Evolutionary conservation across 2,888 invertebrate genomes (phyloP), one percentile per base, ranked within the genome.

Genomic region (Patella depressa): DNA sequence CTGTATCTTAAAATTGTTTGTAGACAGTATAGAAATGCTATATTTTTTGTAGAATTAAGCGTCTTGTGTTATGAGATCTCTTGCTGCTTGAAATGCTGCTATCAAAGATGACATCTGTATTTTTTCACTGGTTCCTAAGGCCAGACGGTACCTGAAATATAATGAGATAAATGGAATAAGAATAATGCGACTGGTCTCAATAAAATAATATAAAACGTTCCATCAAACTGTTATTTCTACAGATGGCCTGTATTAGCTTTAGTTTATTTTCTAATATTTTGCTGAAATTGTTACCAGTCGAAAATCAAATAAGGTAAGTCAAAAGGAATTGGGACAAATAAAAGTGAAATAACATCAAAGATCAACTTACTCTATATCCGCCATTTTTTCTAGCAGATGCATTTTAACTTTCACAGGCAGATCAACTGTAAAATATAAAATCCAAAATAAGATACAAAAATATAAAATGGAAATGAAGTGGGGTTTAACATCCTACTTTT

Each of bases 91-190:
- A 92, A 98, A 98, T 9, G 96, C 95, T n/a, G 97, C 94, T 74
- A 99, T 94, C 75, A 99, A 93, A 0, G 97, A 95, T 77, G 96
- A 95, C 19, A 98, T 93, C 92, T 99, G 98, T 72, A 98, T 94
- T 84, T 95, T 95, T 92, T 99, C 99, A 89, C 94, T 96, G 81
- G 97, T 95, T 53, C 99, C 99, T 81, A 94, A 93, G 0, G 97
- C 93, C 55, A 99, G 93, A 57, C 97, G 94, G 89, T 95, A 94
- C 81, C 92, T 92, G 85, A 45, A 88, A 87, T 55, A 71, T 55
- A 75, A 19, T 65, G n/a, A 57, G 57, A 3, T 57, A 45, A 9
- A 45, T 45, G 0, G 9, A 45, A 45, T 45, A 1, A 15, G 53
- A 72, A 5, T 53, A 53, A 19, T 14, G 17, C 0, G 0, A 45